These are phyloP conservation scores for Danio rerio DNA, from an alignment of 2,113 vertebrate species.

Conservation along the genomic window GRCz12tu NC_133184.1:34172501-34173000, in stretches of 20 bases:
- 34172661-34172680: too few relatives aligned
- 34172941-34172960: constrained; percentile 3
- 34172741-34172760: background rate
- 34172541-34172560: too few relatives aligned
- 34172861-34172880: constrained; percentile 26
- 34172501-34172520: constrained; percentile 54
- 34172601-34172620: too few relatives aligned
- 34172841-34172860: constrained; percentile 33
- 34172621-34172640: too few relatives aligned
- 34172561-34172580: too few relatives aligned
- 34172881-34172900: constrained; percentile 49
- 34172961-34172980: constrained; percentile 8
- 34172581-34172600: too few relatives aligned
- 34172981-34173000: constrained; percentile 25
- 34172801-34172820: constrained; percentile 25
- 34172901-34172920: constrained; percentile 49
- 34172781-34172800: constrained; percentile 32
- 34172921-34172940: constrained; percentile 24
- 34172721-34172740: background rate
- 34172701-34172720: background rate
- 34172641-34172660: too few relatives aligned
- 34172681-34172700: too few relatives aligned
- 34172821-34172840: constrained; percentile 15
- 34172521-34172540: too few relatives aligned
- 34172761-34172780: constrained; percentile 6